Evolutionary conservation across 2,797 vertebrate species (phyloP).

Genomic region (Erethizon dorsatum): DNA sequence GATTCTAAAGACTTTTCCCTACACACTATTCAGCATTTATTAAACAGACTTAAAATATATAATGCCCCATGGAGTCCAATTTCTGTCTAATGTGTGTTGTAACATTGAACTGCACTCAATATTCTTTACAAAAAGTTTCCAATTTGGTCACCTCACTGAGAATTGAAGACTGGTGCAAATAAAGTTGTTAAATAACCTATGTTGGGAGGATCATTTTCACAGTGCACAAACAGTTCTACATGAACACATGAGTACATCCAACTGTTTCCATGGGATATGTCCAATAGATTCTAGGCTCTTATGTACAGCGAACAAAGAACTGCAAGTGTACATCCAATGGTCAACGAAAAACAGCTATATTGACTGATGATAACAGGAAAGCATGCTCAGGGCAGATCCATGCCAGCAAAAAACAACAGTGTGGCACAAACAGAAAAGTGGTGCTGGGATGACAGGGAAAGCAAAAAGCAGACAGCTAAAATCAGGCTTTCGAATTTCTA

Average conservation of each 20-base stretch:
- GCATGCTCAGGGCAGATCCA: background rate
- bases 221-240: background rate
- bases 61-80: background rate
- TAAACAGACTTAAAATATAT: slow-evolving; percentile 43
- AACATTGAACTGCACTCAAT: slow-evolving; percentile 55
- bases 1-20: slow-evolving; percentile 45
- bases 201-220: background rate
- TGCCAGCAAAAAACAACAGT: background rate
- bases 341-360: background rate
- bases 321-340: background rate
- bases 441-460: background rate
- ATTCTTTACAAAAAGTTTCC: slow-evolving; percentile 56
- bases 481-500: background rate
- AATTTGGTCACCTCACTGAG: slow-evolving; percentile 17
- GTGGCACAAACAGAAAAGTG: background rate
- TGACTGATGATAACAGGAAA: background rate
- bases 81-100: slow-evolving; percentile 15
- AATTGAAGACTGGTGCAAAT: slow-evolving; percentile 64
- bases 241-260: background rate
- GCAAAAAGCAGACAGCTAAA: background rate
- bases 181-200: slow-evolving; percentile 48
- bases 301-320: background rate
- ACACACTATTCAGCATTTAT: background rate
- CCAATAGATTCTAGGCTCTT: background rate
- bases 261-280: background rate